phyloP scores from a whole-genome alignment of 2,888 invertebrate species.

The Tenthredo scrophulariae region DNA sequence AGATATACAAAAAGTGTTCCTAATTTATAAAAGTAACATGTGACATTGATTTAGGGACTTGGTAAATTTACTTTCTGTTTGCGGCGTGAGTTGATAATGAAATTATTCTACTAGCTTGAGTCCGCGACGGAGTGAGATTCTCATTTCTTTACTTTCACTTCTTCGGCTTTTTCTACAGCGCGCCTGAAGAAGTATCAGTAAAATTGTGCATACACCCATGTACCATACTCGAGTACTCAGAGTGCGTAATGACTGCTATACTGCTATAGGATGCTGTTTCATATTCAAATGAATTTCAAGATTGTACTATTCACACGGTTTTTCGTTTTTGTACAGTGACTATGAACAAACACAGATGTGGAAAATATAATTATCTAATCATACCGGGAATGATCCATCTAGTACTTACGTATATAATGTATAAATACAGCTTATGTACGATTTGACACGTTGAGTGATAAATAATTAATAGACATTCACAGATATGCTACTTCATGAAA shows the following conservation, averaged over 20 bases:
- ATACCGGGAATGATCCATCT: not conserved
- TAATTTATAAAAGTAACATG: not conserved
- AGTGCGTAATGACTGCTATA: not conserved
- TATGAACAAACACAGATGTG: not conserved
- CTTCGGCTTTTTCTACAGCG: conserved; percentile 33
- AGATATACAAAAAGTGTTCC: not conserved
- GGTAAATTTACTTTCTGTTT: conserved; percentile 38
- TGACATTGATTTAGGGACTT: conserved; percentile 1
- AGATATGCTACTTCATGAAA: not conserved
- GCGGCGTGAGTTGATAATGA: conserved; percentile 16
- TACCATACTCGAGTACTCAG: not conserved
- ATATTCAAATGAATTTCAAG: not conserved
- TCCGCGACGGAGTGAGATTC: not conserved
- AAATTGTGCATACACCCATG: not conserved
- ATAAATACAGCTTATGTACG: not conserved
- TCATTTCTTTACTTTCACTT: conserved; percentile 51
- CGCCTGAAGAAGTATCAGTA: not conserved
- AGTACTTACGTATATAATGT: not conserved
- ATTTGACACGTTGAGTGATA: not conserved
- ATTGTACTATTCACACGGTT: not conserved
- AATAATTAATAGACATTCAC: not conserved
- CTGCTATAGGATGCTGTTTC: not conserved
- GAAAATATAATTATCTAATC: not conserved
- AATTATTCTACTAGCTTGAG: conserved; percentile 23
- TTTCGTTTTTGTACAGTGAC: not conserved